phyloP scores from a whole-genome alignment of 2,113 vertebrate genomes.

The Pterocles orientalis region DNA sequence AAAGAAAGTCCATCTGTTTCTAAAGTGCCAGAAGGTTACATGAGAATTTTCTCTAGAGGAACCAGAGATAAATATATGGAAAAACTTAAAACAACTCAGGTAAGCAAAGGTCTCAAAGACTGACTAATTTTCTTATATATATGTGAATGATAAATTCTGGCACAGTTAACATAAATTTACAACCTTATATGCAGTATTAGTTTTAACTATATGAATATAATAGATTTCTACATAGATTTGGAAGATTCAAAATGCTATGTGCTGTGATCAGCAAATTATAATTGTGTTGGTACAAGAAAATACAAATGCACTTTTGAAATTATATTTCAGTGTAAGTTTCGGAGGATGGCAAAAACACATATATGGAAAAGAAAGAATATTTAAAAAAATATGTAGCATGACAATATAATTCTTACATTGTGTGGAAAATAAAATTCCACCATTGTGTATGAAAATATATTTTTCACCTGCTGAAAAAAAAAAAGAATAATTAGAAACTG shows the following conservation, averaged over 20 bases:
- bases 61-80: not conserved
- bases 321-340: not conserved
- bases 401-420: not conserved
- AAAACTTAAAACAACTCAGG: not conserved
- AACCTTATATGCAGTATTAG: not conserved
- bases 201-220: not conserved
- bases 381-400: not conserved
- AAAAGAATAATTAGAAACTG: not conserved
- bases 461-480: not conserved
- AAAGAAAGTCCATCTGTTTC: not conserved
- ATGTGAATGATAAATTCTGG: not conserved
- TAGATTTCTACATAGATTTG: not conserved
- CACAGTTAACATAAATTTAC: not conserved
- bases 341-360: not conserved
- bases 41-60: not conserved
- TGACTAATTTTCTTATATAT: not conserved
- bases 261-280: not conserved
- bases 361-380: not conserved
- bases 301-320: not conserved
- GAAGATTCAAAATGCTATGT: not conserved
- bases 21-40: not conserved
- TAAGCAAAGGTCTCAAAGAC: not conserved
- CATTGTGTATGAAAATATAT: not conserved
- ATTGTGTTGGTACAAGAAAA: not conserved
- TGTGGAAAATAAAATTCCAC: not conserved